phyloP scores from a whole-genome alignment of 2,888 invertebrate genomes.

The Lomographa bimaculata region DNA sequence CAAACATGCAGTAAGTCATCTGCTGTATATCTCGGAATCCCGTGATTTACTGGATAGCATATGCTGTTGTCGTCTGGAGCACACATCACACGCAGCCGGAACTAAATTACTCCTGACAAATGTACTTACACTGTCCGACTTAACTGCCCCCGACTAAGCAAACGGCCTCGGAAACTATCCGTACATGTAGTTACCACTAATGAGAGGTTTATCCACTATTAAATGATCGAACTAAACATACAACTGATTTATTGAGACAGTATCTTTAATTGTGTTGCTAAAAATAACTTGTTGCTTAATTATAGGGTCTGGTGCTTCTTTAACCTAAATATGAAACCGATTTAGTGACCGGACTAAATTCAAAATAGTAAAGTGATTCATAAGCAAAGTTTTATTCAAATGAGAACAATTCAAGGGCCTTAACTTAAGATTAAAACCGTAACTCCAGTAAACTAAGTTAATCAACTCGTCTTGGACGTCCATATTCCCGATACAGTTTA shows the following conservation, averaged over 20 bases:
- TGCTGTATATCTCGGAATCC: conserved; percentile 36
- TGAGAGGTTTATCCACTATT: no score
- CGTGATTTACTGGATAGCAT: conserved; percentile 51
- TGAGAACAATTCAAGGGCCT: conserved; percentile 18
- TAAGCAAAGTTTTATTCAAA: conserved; percentile 15
- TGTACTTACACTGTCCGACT: conserved; percentile 31
- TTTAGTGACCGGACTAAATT: neutral
- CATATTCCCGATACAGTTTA: conserved; percentile 23
- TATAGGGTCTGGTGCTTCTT: no score
- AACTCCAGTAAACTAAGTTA: conserved; percentile 22
- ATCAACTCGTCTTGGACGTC: conserved; percentile 21
- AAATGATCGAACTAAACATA: neutral
- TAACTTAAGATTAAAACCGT: conserved; percentile 24
- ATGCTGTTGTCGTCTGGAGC: conserved; percentile 37
- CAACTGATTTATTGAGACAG: no score
- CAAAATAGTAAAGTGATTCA: conserved; percentile 15
- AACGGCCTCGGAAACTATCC: neutral
- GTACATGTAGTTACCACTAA: no score
- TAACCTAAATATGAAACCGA: no score
- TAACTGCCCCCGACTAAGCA: conserved; percentile 4
- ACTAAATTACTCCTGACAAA: conserved; percentile 55
- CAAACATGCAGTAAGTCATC: conserved; percentile 19
- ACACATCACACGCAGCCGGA: conserved; percentile 47
- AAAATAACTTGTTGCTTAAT: no score
- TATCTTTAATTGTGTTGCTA: no score